A percentile compares a stretch with the other conserved stretches of the same genome.
Conservation (phyloP, 1,140 invertebrate species). For the Bombus picipes region DNA sequence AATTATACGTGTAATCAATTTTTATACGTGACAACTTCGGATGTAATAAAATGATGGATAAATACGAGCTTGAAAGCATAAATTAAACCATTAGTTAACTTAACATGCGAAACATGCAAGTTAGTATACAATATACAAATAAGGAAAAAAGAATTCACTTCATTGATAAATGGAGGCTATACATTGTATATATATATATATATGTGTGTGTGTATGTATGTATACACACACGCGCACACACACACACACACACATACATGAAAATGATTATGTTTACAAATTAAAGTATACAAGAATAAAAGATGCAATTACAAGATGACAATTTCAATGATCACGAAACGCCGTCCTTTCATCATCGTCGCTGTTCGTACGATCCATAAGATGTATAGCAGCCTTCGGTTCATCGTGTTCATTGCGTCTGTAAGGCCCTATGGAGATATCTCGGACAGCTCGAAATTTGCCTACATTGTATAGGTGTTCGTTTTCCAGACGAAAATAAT, state of each 20-base stretch:
- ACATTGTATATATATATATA: too few relatives aligned
- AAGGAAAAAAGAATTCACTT: conserved; percentile 23
- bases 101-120: conserved; percentile 35
- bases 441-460: conserved; percentile 92
- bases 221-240: too few relatives aligned
- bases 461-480: conserved; percentile 97
- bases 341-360: conserved; percentile 16
- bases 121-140: not conserved
- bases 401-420: conserved; percentile 81
- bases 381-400: conserved; percentile 52
- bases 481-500: conserved; percentile 96
- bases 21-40: not conserved
- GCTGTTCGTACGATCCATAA: conserved; percentile 51
- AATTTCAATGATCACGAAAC: conserved; percentile 61
- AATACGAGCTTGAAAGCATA: conserved; percentile 8
- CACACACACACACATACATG: too few relatives aligned
- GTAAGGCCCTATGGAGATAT: conserved; percentile 93
- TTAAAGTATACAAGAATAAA: not conserved
- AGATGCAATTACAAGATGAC: conserved; percentile 26
- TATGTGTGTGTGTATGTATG: too few relatives aligned
- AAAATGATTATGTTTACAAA: not conserved
- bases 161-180: not conserved
- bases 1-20: not conserved
- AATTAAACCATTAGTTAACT: not conserved
- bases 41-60: not conserved